Evolutionary conservation across 2,797 vertebrate species (phyloP), one percentile per base, ranked within the genome.

Genomic region (Peromyscus melanophrys): DNA sequence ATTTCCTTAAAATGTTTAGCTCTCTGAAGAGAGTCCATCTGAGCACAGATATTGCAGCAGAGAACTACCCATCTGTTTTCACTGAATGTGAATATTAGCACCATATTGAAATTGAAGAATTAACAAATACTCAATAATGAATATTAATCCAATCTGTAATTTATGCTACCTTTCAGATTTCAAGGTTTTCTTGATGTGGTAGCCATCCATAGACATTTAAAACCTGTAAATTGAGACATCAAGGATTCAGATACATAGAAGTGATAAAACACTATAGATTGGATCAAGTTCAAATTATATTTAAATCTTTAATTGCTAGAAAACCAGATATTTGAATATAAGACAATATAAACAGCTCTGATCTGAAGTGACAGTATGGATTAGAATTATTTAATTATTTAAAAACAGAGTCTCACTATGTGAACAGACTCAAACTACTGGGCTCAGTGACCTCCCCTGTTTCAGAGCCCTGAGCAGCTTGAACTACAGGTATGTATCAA

Each of bases 1-100:
- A 94, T 97, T 96, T 97, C 82, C 96, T 96, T 94, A 78, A 98
- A 96, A 98, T 94, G 84, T 98, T 90, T 96, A 97, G 75, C 73
- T 98, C 80, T 82, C 85, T 96, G 88, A 98, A 94, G 94, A 98
- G 98, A 98, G 89, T 96, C 98, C 94, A 98, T 96, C 86, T 95
- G 86, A 97, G 76, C 71, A 93, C 81, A 96, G 95, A 97, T 98
- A 87, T 94, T 97, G 92, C 75, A 97, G 95, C 86, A 94, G 97
- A 98, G 89, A 92, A 75, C 89, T 97, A 67, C 76, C 93, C 97
- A 96, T 97, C 96, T 98, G 76, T 97, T 97, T 98, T 98, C 81
- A 88, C 49, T 92, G 81, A 98, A 90, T 97, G 65, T 97, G 92
- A 98, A 96, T 55, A 97, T 97, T 83, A 94, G 67, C 23, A 83